phyloP scores from a whole-genome alignment of 2,797 vertebrate species.

The Eutrigla gurnardus region DNA sequence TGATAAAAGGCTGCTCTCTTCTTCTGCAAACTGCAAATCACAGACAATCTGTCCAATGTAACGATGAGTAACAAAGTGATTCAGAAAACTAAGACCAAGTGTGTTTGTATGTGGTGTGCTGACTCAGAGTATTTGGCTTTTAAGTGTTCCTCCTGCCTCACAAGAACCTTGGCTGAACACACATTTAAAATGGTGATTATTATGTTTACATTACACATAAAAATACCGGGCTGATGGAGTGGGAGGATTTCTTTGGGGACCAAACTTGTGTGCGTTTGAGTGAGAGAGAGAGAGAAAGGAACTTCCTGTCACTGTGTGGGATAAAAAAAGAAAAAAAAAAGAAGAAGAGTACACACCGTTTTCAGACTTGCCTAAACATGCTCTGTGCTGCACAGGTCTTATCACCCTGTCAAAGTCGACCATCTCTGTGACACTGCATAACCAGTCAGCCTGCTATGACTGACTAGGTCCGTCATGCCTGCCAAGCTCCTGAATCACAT shows the following conservation, averaged over 20 bases:
- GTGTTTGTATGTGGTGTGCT: background rate
- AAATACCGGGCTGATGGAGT: background rate
- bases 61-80: conserved; percentile 24
- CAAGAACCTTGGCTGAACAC: conserved; percentile 1
- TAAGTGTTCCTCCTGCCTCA: conserved; percentile 4
- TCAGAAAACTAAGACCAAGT: conserved; percentile 25
- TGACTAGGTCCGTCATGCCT: conserved; percentile 35
- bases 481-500: conserved; percentile 51
- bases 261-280: background rate
- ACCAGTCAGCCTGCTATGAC: conserved; percentile 58
- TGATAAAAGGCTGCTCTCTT: conserved; percentile 53
- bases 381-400: conserved; percentile 21
- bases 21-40: conserved; percentile 54
- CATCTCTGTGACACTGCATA: conserved; percentile 53
- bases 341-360: conserved; percentile 1
- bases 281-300: conserved; percentile 24
- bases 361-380: conserved; percentile 73
- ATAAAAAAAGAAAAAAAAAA: background rate
- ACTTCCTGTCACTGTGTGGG: conserved; percentile 25
- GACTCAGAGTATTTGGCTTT: conserved; percentile 15
- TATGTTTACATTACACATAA: background rate
- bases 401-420: conserved; percentile 58
- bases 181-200: conserved; percentile 4
- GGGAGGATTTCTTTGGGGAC: background rate
- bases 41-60: conserved; percentile 39